These are phyloP conservation scores for Pelecanoides urinatrix DNA, from an alignment of 2,113 vertebrate genomes.

Conservation along the genomic window DNA sequence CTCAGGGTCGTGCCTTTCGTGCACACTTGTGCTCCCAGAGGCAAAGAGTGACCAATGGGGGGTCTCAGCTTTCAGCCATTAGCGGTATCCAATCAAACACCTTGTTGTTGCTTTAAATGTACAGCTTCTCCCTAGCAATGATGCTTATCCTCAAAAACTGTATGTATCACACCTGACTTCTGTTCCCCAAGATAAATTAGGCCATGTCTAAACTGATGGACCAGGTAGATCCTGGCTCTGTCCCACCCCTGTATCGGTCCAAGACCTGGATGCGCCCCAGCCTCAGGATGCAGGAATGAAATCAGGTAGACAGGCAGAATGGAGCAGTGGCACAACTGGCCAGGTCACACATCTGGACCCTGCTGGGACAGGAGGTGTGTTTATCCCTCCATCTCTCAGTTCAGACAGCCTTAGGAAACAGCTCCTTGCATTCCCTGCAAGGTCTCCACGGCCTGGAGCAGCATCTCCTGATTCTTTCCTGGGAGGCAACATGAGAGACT, in stretches of 20 bases:
- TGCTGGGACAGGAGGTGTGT: background rate
- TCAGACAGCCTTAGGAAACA: background rate
- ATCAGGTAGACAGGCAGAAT: background rate
- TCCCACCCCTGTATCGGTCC: fast-evolving
- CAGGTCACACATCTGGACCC: background rate
- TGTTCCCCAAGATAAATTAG: background rate
- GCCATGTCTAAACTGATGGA: background rate
- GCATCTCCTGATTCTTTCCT: background rate
- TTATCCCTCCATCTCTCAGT: background rate
- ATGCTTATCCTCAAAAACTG: background rate
- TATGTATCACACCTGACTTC: background rate
- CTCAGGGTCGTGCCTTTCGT: background rate
- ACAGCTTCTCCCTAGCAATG: background rate
- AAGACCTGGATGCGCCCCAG: background rate
- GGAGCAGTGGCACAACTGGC: background rate
- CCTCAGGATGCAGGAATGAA: background rate
- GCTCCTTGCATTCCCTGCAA: background rate
- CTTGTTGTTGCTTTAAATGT: background rate
- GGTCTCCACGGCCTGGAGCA: fast-evolving
- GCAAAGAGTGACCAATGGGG: background rate
- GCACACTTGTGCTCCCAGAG: background rate
- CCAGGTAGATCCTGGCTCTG: background rate
- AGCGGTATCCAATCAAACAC: background rate
- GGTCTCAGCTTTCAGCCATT: background rate
- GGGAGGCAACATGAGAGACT: background rate